phyloP scores from a whole-genome alignment of 2,888 invertebrate genomes.

The Acanthacorydalis orientalis region DNA sequence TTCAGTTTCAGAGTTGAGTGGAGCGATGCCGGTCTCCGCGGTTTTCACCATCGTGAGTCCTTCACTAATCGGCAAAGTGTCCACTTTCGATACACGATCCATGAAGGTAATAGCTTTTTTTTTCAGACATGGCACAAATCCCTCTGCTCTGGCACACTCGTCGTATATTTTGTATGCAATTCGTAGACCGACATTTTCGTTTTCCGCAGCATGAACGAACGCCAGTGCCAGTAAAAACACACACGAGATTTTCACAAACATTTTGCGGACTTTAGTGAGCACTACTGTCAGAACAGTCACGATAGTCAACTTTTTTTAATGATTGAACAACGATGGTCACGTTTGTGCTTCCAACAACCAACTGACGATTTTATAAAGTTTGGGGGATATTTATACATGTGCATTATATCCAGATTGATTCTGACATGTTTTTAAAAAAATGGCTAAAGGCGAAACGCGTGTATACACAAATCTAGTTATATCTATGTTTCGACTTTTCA shows the following conservation, averaged over 20 bases:
- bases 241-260: conserved; percentile 15
- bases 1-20: conserved; percentile 43
- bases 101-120: conserved; percentile 67
- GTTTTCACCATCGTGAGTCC: conserved; percentile 49
- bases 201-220: conserved; percentile 18
- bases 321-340: not conserved
- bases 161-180: conserved; percentile 57
- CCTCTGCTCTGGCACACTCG: conserved; percentile 52
- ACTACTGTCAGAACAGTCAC: not conserved
- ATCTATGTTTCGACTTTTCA: conserved; percentile 3
- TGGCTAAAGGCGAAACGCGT: not conserved
- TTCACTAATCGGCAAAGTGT: conserved; percentile 41
- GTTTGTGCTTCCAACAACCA: not conserved
- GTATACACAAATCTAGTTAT: not conserved
- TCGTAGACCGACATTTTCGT: conserved; percentile 40
- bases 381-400: not conserved
- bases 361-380: not conserved
- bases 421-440: not conserved
- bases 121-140: conserved; percentile 56
- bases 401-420: not conserved
- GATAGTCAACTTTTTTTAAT: not conserved
- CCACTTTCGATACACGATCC: conserved; percentile 56
- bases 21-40: conserved; percentile 19
- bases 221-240: conserved; percentile 20
- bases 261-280: conserved; percentile 8